phyloP scores from a whole-genome alignment of 53 echinoderm and acorn worm species.

The Crossaster papposus region DNA sequence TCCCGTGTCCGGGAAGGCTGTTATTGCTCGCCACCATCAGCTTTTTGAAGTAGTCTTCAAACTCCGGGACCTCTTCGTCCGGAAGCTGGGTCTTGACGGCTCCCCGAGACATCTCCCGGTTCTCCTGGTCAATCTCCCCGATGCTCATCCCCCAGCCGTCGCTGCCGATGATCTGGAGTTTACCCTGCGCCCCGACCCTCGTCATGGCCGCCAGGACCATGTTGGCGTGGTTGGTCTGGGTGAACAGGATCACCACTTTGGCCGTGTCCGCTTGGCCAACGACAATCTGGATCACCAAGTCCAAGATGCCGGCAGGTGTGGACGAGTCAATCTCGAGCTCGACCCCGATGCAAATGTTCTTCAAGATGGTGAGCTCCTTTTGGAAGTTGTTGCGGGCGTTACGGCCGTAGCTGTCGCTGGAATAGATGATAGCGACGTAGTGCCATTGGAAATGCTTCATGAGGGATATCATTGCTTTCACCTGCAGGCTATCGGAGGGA shows the following conservation, averaged over 20 bases:
- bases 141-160: slow-evolving; percentile 89
- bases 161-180: slow-evolving; percentile 80
- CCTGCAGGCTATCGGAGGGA: slow-evolving; percentile 65
- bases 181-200: slow-evolving; percentile 32
- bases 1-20: slow-evolving; percentile 8
- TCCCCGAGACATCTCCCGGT: slow-evolving; percentile 63
- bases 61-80: slow-evolving; percentile 55
- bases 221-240: slow-evolving; percentile 67
- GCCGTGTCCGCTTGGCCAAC: slow-evolving; percentile 38
- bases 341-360: slow-evolving; percentile 45
- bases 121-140: slow-evolving; percentile 63
- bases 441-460: slow-evolving; percentile 54
- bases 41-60: slow-evolving; percentile 71
- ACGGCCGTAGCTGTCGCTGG: slow-evolving; percentile 70
- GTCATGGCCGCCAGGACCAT: slow-evolving; percentile 60
- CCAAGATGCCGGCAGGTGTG: background rate
- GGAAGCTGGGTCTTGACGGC: slow-evolving; percentile 73
- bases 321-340: slow-evolving; percentile 37
- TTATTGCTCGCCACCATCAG: slow-evolving; percentile 1
- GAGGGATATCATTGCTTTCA: slow-evolving; percentile 63
- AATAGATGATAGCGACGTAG: slow-evolving; percentile 66
- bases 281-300: slow-evolving; percentile 3
- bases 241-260: slow-evolving; percentile 73
- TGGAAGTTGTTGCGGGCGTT: slow-evolving; percentile 57
- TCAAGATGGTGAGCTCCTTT: slow-evolving; percentile 11